Evolutionary conservation across 1,140 invertebrate genomes (phyloP).

Genomic region (Nasonia longicornis): DNA sequence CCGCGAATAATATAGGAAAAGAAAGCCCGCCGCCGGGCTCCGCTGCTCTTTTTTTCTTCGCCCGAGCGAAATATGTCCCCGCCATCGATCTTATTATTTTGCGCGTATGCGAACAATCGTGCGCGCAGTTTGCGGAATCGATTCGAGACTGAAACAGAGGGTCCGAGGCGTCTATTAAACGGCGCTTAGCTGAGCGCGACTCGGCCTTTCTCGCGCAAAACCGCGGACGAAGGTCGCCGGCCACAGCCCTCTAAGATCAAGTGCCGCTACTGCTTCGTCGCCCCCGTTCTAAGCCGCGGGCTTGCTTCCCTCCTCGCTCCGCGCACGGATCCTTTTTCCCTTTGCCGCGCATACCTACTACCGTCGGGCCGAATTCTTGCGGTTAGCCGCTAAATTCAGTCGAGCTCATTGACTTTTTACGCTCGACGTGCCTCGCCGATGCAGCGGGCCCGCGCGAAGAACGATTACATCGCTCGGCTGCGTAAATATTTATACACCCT

Average conservation of each 20-base stretch:
- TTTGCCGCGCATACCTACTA: slow-evolving; percentile 21
- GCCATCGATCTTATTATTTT: neutral
- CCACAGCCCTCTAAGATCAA: slow-evolving; percentile 56
- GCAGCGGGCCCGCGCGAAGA: neutral
- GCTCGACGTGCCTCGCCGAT: neutral
- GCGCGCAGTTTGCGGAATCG: too few relatives aligned
- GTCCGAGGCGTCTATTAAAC: slow-evolving; percentile 56
- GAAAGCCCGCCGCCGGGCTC: slow-evolving; percentile 46
- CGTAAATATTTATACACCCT: neutral
- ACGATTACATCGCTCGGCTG: neutral
- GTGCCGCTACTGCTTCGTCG: slow-evolving; percentile 49
- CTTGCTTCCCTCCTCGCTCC: slow-evolving; percentile 8
- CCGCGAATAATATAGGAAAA: slow-evolving; percentile 67
- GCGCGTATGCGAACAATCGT: too few relatives aligned
- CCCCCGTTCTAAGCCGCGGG: slow-evolving; percentile 14
- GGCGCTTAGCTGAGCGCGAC: slow-evolving; percentile 53
- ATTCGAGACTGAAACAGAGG: neutral
- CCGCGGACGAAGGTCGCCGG: slow-evolving; percentile 51
- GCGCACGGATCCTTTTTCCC: slow-evolving; percentile 31
- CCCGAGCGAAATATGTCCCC: slow-evolving; percentile 48
- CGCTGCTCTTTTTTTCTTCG: slow-evolving; percentile 2
- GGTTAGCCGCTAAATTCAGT: slow-evolving; percentile 50
- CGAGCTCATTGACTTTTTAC: slow-evolving; percentile 42
- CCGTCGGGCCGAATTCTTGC: slow-evolving; percentile 55
- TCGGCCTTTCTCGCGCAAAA: slow-evolving; percentile 47